These are phyloP conservation scores for Orthosia incerta DNA, from an alignment of 2,888 invertebrate species.

Conservation along the genomic window DNA sequence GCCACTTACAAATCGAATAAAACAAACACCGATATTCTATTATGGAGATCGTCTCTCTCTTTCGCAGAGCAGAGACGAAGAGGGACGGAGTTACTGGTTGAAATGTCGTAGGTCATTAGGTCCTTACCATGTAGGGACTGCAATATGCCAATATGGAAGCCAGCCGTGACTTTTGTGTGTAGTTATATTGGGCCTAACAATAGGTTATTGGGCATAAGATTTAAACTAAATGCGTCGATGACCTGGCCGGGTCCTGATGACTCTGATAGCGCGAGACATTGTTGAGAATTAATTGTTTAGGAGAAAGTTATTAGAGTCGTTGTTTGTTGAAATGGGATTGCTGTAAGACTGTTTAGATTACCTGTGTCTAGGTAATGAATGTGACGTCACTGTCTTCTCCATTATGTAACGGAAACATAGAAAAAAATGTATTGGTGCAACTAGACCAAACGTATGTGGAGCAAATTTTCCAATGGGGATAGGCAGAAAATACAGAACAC, in stretches of 20 bases:
- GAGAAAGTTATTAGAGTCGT: slow-evolving; percentile 61
- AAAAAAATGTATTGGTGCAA: neutral
- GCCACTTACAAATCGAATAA: slow-evolving; percentile 88
- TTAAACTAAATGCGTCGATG: slow-evolving; percentile 83
- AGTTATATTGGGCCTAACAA: slow-evolving; percentile 82
- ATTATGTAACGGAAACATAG: neutral
- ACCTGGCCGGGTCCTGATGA: slow-evolving; percentile 81
- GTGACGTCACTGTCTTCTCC: neutral
- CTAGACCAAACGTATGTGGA: neutral
- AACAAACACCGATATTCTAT: slow-evolving; percentile 88
- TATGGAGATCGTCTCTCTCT: slow-evolving; percentile 82
- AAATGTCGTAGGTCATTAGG: slow-evolving; percentile 91
- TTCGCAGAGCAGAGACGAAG: slow-evolving; percentile 73
- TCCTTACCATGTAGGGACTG: slow-evolving; percentile 87
- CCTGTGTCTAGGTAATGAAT: neutral
- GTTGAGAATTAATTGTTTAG: slow-evolving; percentile 76
- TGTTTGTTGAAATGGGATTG: slow-evolving; percentile 57
- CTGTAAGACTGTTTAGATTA: neutral
- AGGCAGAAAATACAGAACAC: too few species aligned
- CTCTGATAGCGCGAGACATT: slow-evolving; percentile 79
- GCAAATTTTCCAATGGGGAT: too few species aligned
- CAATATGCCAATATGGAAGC: slow-evolving; percentile 91
- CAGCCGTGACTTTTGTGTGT: slow-evolving; percentile 85
- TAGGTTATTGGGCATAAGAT: slow-evolving; percentile 83
- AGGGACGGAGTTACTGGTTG: slow-evolving; percentile 83